A percentile compares a stretch with the other conserved stretches of the same genome.
Evolutionary conservation across 2,888 invertebrate genomes (phyloP).

Genomic region (Lycophotia porphyrea): DNA sequence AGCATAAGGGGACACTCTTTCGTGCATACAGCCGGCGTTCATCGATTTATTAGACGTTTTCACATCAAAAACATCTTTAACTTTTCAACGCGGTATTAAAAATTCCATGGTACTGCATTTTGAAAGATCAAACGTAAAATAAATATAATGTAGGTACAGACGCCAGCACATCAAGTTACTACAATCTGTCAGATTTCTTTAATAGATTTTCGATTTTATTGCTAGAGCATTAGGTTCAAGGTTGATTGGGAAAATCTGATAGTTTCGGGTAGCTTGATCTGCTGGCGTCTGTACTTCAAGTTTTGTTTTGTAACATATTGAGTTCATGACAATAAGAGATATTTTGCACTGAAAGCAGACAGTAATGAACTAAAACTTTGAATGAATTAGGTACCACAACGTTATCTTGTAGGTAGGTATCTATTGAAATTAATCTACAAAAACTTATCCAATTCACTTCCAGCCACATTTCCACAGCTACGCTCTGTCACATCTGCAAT

Average conservation of each 20-base stretch:
- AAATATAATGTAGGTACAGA: too few relatives aligned
- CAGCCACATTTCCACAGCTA: slow-evolving; percentile 7
- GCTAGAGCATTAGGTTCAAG: too few relatives aligned
- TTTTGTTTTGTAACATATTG: background rate
- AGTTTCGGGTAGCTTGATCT: too few relatives aligned
- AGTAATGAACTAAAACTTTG: background rate
- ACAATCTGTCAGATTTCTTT: too few relatives aligned
- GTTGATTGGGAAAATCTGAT: too few relatives aligned
- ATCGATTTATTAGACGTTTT: too few relatives aligned
- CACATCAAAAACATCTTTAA: too few relatives aligned
- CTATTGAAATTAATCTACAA: background rate
- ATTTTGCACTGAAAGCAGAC: background rate
- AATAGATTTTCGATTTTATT: too few relatives aligned
- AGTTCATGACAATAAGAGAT: background rate
- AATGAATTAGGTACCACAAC: background rate
- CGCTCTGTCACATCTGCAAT: slow-evolving; percentile 47
- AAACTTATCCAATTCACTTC: slow-evolving; percentile 15
- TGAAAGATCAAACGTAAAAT: background rate
- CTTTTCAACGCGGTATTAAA: background rate
- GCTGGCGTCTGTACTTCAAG: too few relatives aligned
- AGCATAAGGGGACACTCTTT: too few relatives aligned
- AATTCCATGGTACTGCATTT: background rate
- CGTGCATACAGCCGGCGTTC: too few relatives aligned
- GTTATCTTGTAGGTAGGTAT: background rate
- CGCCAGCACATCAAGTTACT: too few relatives aligned